These are phyloP conservation scores for Calcarius ornatus DNA, from an alignment of 2,113 vertebrate species.

Conservation along the genomic window DNA sequence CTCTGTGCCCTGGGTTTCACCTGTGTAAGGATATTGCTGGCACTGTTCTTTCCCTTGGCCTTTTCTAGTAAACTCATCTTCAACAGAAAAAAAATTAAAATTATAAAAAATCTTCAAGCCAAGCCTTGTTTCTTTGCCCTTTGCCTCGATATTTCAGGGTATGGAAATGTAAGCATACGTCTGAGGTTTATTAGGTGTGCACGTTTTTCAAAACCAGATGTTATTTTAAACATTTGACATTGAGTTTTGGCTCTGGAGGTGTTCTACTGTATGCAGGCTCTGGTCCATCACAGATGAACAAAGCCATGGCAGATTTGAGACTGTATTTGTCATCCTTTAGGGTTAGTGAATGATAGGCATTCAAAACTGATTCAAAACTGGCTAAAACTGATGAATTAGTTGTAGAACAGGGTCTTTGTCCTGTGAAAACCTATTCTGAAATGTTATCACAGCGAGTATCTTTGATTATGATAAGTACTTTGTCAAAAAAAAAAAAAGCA, in stretches of 20 bases:
- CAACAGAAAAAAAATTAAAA: background rate
- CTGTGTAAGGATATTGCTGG: background rate
- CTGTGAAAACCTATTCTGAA: background rate
- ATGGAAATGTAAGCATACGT: background rate
- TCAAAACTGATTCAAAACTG: background rate
- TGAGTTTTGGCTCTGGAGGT: background rate
- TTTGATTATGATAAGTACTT: background rate
- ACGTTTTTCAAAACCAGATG: background rate
- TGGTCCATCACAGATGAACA: background rate
- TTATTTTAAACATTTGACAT: background rate
- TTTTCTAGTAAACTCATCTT: background rate
- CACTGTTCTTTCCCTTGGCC: background rate
- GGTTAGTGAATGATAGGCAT: background rate
- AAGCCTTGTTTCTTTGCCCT: background rate
- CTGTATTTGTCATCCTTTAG: background rate
- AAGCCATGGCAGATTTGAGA: background rate
- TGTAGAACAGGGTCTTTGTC: background rate
- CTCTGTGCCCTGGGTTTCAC: background rate
- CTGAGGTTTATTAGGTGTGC: background rate
- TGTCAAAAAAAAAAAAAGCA: background rate
- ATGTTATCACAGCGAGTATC: background rate
- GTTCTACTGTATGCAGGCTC: background rate
- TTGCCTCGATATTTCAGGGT: background rate
- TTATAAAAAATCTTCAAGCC: background rate
- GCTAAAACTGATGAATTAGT: background rate